phyloP scores from a whole-genome alignment of 2,113 vertebrate species.

The Mobula birostris region DNA sequence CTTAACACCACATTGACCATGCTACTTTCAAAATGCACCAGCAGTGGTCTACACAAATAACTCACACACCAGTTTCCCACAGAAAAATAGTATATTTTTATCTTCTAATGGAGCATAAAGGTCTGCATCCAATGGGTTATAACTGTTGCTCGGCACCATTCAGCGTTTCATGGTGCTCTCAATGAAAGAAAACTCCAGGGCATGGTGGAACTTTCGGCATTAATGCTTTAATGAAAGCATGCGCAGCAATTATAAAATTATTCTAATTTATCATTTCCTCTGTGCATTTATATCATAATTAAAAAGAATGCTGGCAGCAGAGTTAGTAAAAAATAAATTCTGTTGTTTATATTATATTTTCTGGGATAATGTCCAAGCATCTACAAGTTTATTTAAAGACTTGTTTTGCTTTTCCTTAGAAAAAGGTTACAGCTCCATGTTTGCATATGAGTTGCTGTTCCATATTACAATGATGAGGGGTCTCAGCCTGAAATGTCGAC shows the following conservation, averaged over 20 bases:
- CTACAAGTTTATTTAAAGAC: slow-evolving; percentile 34
- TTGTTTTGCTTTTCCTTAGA: slow-evolving; percentile 7
- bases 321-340: slow-evolving; percentile 30
- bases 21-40: not conserved
- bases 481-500: too few relatives aligned
- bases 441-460: not conserved
- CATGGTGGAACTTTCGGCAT: not conserved
- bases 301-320: slow-evolving; percentile 26
- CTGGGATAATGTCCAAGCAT: slow-evolving; percentile 33
- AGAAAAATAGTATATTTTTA: slow-evolving; percentile 62
- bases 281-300: not conserved
- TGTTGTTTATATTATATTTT: slow-evolving; percentile 33
- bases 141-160: not conserved
- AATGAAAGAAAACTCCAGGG: not conserved
- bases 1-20: not conserved
- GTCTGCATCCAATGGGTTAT: not conserved
- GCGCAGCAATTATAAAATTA: slow-evolving; percentile 20
- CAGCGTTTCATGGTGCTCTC: not conserved
- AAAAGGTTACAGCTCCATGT: not conserved
- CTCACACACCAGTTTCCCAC: slow-evolving; percentile 57
- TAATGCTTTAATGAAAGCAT: not conserved
- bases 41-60: slow-evolving; percentile 45
- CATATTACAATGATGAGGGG: not conserved
- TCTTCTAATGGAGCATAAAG: slow-evolving; percentile 39
- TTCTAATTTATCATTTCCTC: slow-evolving; percentile 35